Percentiles rank a stretch among this genome's conserved stretches.
phyloP scores from a whole-genome alignment of 2,797 vertebrate species.

The Hafferia zeledoni region DNA sequence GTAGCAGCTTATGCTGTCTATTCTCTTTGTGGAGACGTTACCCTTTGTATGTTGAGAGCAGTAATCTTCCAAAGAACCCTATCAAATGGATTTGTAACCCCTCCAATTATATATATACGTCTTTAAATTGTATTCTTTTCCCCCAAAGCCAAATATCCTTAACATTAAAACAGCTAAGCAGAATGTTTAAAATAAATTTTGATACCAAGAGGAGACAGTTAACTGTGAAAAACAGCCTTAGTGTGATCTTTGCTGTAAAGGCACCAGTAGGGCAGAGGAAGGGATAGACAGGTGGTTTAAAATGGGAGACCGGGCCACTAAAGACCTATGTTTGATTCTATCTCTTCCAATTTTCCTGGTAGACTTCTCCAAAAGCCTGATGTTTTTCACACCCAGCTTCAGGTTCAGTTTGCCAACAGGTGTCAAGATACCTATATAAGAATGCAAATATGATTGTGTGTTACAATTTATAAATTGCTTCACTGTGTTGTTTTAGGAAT shows the following conservation, averaged over 20 bases:
- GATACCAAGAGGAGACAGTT: not conserved
- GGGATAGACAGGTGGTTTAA: not conserved
- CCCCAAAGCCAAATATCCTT: not conserved
- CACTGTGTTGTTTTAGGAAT: not conserved
- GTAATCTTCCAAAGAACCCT: not conserved
- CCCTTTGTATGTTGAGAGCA: slow-evolving; percentile 37
- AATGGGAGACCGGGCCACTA: not conserved
- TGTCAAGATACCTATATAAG: rapidly evolving
- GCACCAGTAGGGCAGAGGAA: not conserved
- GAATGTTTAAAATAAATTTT: not conserved
- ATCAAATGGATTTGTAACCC: not conserved
- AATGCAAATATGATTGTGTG: not conserved
- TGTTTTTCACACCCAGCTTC: not conserved
- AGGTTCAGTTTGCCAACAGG: not conserved
- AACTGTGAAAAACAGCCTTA: not conserved
- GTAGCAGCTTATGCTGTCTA: slow-evolving; percentile 30
- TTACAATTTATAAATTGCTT: not conserved
- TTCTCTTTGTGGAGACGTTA: slow-evolving; percentile 16
- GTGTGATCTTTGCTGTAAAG: not conserved
- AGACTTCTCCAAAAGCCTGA: not conserved
- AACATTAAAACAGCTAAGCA: not conserved
- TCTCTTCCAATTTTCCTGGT: not conserved
- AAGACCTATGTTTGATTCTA: not conserved
- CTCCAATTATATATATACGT: no score
- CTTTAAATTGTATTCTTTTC: not conserved